Evolutionary conservation across 2,888 invertebrate species (phyloP), one percentile per base, ranked within the genome.

Genomic region (Andrena bucephala): DNA sequence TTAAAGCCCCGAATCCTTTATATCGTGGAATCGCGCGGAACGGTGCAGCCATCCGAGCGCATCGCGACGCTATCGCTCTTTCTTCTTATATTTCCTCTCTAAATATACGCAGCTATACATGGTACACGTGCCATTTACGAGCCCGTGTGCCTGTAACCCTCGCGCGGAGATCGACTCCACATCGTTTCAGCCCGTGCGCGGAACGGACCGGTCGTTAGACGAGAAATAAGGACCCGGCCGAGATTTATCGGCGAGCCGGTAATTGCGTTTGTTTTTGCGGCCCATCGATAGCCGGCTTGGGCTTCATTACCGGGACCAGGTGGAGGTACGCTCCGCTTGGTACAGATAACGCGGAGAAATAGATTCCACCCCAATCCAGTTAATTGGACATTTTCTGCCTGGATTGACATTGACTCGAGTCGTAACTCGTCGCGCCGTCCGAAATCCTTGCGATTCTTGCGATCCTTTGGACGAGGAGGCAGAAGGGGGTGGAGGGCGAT

Each of bases 1-100:
- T 87, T 87, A 68, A 86, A 87, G 74, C 82, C 82, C 54, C 33
- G 87, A 87, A 84, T 85, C 84, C 78, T 87, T 87, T 82, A 78
- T 84, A 76, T 36, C 81, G 67, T 72, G 71, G 83, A 81, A 81
- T 87, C 81, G 81, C 69, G 75, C 72, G 79, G 73, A 74, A 82
- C 83, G 72, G 71, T 67, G 83, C 84, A 81, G 54, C 81, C 72
- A 71, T 71, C 50, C 84, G 71, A 77, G 68, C 78, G 77, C 85
- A 79, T 84, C 85, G 76, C 81, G 77, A 83, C 80, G 75, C 57
- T 36, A 13, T 68, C 29, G 54, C 52, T 54, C 70, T 36, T 66
- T 54, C 66, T 54, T 66, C 59, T 50, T 62, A 74, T 27, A 67
- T 67, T 20, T 59, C 65, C 57, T 65, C 42, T 33, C 24, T 33